Evolutionary conservation across 2,797 vertebrate genomes (phyloP), one percentile per base, ranked within the genome.

Genomic region (Artibeus jamaicensis): DNA sequence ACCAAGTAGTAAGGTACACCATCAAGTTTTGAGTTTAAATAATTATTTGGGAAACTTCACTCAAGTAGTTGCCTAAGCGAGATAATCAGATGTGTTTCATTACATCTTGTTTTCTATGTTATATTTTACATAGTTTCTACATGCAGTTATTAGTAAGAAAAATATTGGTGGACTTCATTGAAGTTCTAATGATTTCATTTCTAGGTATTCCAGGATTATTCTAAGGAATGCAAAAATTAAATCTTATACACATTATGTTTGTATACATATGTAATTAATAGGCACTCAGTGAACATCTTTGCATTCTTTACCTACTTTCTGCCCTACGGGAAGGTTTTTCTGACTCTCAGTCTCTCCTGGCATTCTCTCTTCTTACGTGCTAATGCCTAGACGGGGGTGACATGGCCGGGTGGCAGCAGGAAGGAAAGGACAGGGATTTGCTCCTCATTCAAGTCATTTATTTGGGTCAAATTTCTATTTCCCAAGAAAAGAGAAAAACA

Each of bases 171-270:
- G 37, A 87, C 12, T 77, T 73, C 21, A 84, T 0, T 89, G 9
- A 92, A 91, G 8, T 92, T 29, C 83, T 24, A 93, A 57, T 77
- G 16, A 89, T 85, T 96, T 88, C 2, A 39, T 91, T 81, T 32
- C 39, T 32, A 78, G 86, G 9, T 32, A 93, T 85, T 85, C 70
- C 37, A 73, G 86, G 7, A 5, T 82, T 89, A 70, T 42, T 78
- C 19, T 71, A 73, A 85, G 32, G 26, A 44, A 74, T 73, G 11
- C 15, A 89, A 74, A 95, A 48, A 50, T 86, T 76, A n/a, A 78
- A 79, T 48, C 34, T 73, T 92, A 34, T 0, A 16, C 26, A 55
- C 73, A 32, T 88, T 90, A 48, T 65, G 5, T 67, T 22, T 76
- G 68, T 34, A 12, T 44, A 14, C 32, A 3, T 50, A 10, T 81